Percentiles rank a stretch among this genome's conserved stretches.
These are phyloP conservation scores for Trichoplusia ni DNA, from an alignment of 1,140 invertebrate species.

Conservation along the genomic window DNA sequence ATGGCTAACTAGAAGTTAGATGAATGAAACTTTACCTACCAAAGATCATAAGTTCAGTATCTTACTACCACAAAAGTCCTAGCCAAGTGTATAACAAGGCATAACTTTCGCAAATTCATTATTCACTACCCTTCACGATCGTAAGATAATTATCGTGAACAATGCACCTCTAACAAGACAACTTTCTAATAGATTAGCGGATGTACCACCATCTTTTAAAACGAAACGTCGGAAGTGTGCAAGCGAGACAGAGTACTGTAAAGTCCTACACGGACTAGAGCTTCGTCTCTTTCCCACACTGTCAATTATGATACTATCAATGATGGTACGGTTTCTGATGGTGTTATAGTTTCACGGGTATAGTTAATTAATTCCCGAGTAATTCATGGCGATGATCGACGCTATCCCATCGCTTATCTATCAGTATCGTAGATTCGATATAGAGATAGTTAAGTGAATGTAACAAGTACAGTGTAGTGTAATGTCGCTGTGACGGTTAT, in stretches of 20 bases:
- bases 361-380: constrained; percentile 62
- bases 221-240: too few species aligned
- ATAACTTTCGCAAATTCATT: constrained; percentile 12
- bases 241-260: too few species aligned
- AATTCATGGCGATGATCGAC: constrained; percentile 64
- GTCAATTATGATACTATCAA: too few species aligned
- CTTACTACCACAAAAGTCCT: not conserved
- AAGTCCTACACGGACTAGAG: too few species aligned
- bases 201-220: too few species aligned
- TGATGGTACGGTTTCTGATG: too few species aligned
- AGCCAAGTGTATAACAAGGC: not conserved
- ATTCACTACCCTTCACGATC: not conserved
- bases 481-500: constrained; percentile 39
- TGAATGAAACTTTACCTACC: too few species aligned
- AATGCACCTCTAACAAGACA: constrained; percentile 21
- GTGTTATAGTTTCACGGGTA: constrained; percentile 57
- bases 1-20: too few species aligned
- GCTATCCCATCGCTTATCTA: constrained; percentile 56
- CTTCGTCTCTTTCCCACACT: too few species aligned
- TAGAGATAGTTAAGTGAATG: constrained; percentile 48
- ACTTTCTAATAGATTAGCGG: constrained; percentile 53
- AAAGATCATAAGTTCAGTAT: too few species aligned
- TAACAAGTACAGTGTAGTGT: constrained; percentile 48
- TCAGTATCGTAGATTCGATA: constrained; percentile 47
- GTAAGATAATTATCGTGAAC: constrained; percentile 14